Evolutionary conservation across 2,113 vertebrate genomes (phyloP), one percentile per base, ranked within the genome.

Genomic region (Empidonax traillii): DNA sequence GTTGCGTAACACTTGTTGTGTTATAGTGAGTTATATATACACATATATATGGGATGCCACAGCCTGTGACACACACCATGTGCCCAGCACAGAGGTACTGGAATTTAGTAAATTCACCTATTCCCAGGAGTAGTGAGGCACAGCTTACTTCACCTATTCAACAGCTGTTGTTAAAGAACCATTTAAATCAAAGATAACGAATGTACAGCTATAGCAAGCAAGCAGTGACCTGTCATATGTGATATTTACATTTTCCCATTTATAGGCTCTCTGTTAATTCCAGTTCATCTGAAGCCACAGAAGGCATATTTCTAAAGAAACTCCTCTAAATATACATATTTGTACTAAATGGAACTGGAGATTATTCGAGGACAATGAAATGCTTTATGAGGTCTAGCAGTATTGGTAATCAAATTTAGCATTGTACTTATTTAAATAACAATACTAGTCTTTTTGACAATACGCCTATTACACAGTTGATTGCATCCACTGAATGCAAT

Each of bases 381-480:
- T 25, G 43, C 92, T 98, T 96, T 92, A 96, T 93, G 92, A 96
- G 77, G 78, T 92, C 81, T 94, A 96, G 87, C 30, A 43, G 87
- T 41, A 81, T 63, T 96, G 35, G 55, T 93, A 95, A 93, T 96
- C 93, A 98, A 97, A 97, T 97, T 96, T 95, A 97, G 94, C 89
- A 96, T 58, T 97, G 86, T 58, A 95, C 85, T 98, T 97, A 94
- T 87, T 97, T 96, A 97, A 97, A 96, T 96, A 96, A 94, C 95
- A 96, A 94, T 94, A 82, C 72, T 6, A 86, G 12, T 82, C 62
- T 95, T 93, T 56, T 96, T 90, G 97, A 96, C 72, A 97, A 94
- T 94, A 96, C 81, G 87, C 85, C 73, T 94, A 86, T 97, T 97
- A 97, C 95, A 96, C 96, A 97, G 95, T 58, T 94, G 97, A 96